phyloP scores from a whole-genome alignment of 2,888 invertebrate species.

The Caenorhabditis zanzibari region DNA sequence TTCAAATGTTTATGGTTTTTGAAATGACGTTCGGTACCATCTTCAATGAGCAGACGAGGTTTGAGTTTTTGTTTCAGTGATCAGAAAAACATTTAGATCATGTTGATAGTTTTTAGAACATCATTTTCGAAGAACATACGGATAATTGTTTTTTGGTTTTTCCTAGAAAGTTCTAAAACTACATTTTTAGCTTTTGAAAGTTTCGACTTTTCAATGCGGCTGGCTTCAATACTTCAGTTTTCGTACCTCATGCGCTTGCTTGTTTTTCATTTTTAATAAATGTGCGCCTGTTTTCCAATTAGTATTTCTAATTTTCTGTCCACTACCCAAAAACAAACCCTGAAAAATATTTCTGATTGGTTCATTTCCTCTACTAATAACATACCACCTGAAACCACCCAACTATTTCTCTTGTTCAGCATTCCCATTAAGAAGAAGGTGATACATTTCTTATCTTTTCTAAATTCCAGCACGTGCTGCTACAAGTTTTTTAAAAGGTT shows the following conservation, averaged over 20 bases:
- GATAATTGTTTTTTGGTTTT: too few relatives aligned
- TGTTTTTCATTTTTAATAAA: background rate
- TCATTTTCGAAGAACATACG: too few relatives aligned
- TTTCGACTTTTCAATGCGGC: too few relatives aligned
- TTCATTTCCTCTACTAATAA: background rate
- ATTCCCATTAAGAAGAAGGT: background rate
- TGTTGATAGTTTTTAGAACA: too few relatives aligned
- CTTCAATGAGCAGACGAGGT: too few relatives aligned
- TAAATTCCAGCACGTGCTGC: background rate
- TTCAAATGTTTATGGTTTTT: too few relatives aligned
- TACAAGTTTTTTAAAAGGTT: conserved; percentile 1
- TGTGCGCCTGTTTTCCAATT: conserved; percentile 5
- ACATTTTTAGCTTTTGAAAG: too few relatives aligned
- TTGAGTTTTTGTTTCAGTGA: too few relatives aligned
- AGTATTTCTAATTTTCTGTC: background rate
- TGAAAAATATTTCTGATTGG: background rate
- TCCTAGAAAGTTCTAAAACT: too few relatives aligned
- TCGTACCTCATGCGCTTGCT: background rate
- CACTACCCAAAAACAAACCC: background rate
- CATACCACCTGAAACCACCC: background rate
- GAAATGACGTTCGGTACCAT: too few relatives aligned
- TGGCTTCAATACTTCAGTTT: background rate
- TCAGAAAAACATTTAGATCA: too few relatives aligned
- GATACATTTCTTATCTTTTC: background rate
- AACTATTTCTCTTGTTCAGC: background rate